Evolutionary conservation across 1,140 invertebrate genomes (phyloP), one percentile per base, ranked within the genome.

Genomic region (Ooceraea biroi): DNA sequence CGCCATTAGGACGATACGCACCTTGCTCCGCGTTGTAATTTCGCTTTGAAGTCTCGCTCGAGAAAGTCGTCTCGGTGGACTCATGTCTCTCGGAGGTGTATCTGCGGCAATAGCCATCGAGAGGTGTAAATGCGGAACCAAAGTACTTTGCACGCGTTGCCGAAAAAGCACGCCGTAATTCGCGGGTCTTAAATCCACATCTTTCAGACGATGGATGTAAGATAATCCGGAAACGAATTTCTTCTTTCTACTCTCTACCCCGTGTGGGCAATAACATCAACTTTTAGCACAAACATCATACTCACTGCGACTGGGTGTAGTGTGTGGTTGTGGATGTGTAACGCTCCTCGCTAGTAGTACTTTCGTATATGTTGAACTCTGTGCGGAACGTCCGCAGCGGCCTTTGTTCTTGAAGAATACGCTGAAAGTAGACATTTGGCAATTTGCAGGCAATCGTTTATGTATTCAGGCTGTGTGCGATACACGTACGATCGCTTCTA

Each of bases 321-420:
- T 95, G 95, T 5, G 95, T 95, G 3, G 96, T 96, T 5, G 96
- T 95, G 3, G 91, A 91, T 1, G 95, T 95, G 89, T 95, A 96
- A 60, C 96, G 95, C 90, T 97, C 96, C 68, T 96, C 95, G 87
- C 93, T 94, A 69, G 95, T 95, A 85, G 96, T 95, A 89, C 96
- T 95, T 91, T 96, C 96, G 85, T 96, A 96, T 93, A 96, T 96
- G 91, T 96, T 97, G 94, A 97, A 97, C 93, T 97, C 97, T 36
- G 96, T 97, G 85, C 97, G 95, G 95, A 97, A 97, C 22, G 97
- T 97, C 88, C 96, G 95, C 77, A 97, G 95, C 78, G 96, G 96
- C 85, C 96, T 95, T 88, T 97, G 96, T 93, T 97, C 96, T 95
- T 97, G 96, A 66, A 96, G 95, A 93, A 96, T 96, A 84, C 93